phyloP scores from a whole-genome alignment of 2,113 vertebrate species.

The Regulus satrapa region DNA sequence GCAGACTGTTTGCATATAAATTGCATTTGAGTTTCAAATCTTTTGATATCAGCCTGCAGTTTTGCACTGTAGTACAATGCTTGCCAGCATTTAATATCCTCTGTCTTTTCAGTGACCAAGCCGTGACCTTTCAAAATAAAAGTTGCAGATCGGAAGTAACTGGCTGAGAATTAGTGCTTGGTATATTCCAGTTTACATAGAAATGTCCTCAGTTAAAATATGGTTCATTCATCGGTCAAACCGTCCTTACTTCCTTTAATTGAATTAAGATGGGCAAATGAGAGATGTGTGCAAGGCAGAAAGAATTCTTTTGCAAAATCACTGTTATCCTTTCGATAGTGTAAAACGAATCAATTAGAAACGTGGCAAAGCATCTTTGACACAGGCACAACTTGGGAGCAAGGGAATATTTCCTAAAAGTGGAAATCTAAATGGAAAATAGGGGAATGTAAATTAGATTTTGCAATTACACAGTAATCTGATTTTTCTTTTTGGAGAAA shows the following conservation, averaged over 20 bases:
- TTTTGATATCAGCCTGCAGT: conserved; percentile 18
- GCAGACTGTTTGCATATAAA: neutral
- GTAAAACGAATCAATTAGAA: conserved; percentile 82
- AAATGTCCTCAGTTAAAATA: conserved; percentile 88
- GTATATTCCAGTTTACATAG: conserved; percentile 80
- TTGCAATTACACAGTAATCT: conserved; percentile 45
- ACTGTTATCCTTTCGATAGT: conserved; percentile 65
- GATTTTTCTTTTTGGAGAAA: conserved; percentile 55
- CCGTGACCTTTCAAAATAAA: conserved; percentile 76
- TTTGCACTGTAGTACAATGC: neutral
- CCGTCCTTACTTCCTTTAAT: conserved; percentile 94
- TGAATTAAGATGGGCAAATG: conserved; percentile 98
- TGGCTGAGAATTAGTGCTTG: conserved; percentile 82
- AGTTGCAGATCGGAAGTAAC: conserved; percentile 79
- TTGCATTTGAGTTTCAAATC: conserved; percentile 1
- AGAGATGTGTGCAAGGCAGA: conserved; percentile 83
- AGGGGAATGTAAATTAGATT: conserved; percentile 56
- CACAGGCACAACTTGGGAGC: conserved; percentile 47
- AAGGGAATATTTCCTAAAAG: conserved; percentile 57
- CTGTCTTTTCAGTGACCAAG: conserved; percentile 71
- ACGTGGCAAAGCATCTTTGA: conserved; percentile 67
- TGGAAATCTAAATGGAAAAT: conserved; percentile 54
- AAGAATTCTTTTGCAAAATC: conserved; percentile 73
- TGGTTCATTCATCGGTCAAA: conserved; percentile 95
- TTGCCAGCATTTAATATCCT: conserved; percentile 58